Evolutionary conservation across 2,113 vertebrate genomes (phyloP).

Genomic region (Megaleporinus macrocephalus): DNA sequence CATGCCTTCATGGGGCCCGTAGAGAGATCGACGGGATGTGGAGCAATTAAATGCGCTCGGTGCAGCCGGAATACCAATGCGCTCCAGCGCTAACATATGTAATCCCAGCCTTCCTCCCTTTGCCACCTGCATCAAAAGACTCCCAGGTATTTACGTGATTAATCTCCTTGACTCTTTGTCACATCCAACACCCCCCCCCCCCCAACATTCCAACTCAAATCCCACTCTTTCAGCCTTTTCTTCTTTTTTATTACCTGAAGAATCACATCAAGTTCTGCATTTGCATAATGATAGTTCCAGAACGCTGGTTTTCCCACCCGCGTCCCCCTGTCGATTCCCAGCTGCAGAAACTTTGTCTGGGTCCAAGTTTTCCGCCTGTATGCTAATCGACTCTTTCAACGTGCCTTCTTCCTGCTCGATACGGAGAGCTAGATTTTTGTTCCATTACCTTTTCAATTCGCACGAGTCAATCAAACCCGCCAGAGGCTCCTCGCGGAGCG

Average conservation of each 20-base stretch:
- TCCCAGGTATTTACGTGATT: conserved; percentile 42
- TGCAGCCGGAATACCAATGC: conserved; percentile 56
- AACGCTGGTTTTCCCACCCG: neutral
- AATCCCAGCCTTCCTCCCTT: conserved; percentile 41
- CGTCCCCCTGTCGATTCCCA: neutral
- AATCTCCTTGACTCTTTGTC: conserved; percentile 29
- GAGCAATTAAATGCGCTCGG: conserved; percentile 58
- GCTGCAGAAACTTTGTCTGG: conserved; percentile 12
- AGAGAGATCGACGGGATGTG: conserved; percentile 54
- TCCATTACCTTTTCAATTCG: conserved; percentile 16
- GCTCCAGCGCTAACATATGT: conserved; percentile 29
- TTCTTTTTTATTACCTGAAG: conserved; percentile 16
- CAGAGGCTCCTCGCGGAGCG: conserved; percentile 3
- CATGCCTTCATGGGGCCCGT: conserved; percentile 39
- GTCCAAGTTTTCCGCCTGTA: neutral
- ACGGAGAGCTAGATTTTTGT: neutral
- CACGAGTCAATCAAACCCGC: conserved; percentile 6
- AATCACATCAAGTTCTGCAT: conserved; percentile 18
- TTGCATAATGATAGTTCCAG: conserved; percentile 39
- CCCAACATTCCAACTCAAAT: neutral
- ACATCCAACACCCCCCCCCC: neutral
- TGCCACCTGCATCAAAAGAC: conserved; percentile 53
- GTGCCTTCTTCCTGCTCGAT: neutral
- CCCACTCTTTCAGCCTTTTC: neutral
- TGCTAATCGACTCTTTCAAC: conserved; percentile 2